These are phyloP conservation scores for Macrophya annulata DNA, from an alignment of 2,888 invertebrate species.

Conservation along the genomic window DNA sequence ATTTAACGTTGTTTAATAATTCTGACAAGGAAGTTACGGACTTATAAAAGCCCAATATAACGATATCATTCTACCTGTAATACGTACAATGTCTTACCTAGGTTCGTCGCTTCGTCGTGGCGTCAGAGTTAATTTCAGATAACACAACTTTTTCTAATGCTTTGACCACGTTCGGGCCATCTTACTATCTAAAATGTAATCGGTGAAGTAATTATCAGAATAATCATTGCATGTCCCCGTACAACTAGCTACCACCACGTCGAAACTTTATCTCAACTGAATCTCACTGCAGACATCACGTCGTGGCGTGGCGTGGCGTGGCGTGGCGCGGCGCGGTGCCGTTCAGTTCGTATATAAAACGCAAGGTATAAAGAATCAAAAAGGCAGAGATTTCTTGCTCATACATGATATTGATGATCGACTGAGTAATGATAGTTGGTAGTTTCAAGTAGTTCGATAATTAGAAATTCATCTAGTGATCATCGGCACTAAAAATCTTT, in stretches of 20 bases:
- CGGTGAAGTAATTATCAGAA: slow-evolving; percentile 61
- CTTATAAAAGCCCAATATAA: neutral
- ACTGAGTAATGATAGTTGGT: neutral
- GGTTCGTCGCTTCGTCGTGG: slow-evolving; percentile 32
- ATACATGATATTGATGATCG: neutral
- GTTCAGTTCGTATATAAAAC: too few relatives aligned
- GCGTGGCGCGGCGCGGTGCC: neutral
- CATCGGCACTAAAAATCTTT: neutral
- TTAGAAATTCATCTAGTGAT: neutral
- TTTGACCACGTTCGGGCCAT: slow-evolving; percentile 53
- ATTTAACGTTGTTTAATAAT: neutral
- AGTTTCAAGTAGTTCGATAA: neutral
- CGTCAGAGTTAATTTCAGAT: slow-evolving; percentile 56
- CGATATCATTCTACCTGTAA: neutral
- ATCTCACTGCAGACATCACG: slow-evolving; percentile 22
- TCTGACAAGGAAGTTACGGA: neutral
- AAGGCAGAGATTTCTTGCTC: neutral
- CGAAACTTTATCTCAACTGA: slow-evolving; percentile 7
- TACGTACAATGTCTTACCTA: neutral
- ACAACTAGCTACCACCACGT: slow-evolving; percentile 55
- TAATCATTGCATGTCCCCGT: slow-evolving; percentile 60
- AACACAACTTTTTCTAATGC: slow-evolving; percentile 56
- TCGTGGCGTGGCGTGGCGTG: neutral
- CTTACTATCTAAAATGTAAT: slow-evolving; percentile 61
- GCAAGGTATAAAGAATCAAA: neutral